Base-by-base conservation (phyloP, 2,113 vertebrate genomes). In the Pomatostomus ruficeps region DNA sequence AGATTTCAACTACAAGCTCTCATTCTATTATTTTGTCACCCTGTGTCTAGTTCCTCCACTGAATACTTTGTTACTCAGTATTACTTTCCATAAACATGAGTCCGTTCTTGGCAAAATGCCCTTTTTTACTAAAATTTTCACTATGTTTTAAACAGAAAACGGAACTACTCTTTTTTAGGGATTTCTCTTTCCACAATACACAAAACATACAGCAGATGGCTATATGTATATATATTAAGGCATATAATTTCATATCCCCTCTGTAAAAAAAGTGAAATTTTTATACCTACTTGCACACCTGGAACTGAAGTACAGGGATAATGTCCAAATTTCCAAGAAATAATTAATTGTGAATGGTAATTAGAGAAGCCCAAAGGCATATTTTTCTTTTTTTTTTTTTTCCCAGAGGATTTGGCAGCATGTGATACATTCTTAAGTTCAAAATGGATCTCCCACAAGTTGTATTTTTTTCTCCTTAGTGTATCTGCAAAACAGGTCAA, bases 401-500 rank as follows among this genome's bases (percentile, higher is more conserved):
- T 77, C 29, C 0, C 18, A 6, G 11, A 52, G 1, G 12, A 75
- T 52, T 76, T 90, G 29, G 5, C 23, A 54, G 23, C 19, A 57
- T 29, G 17, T 33, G 16, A 17, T 79, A 26, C 13, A 58, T 80
- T 42, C 15, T 23, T 33, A 49, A 6, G 6, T 49, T 86, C 23
- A 49, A 73, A 70, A 58, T 14, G 80, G 6, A 29, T 21, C 31
- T 82, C 20, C 33, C 10, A 12, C 1, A 8, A 52, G 18, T n/a
- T 72, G 21, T 3, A 20, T 49, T 70, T 91, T 91, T 12, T 45
- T 81, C 10, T 83, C 15, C 36, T 76, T n/a, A 73, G 16, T 3
- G 1, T n/a, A 38, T 45, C 49, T 73, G 20, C 29, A 79, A 72
- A 95, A 29, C 3, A 68, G 21, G 2, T 42, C 0, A 0, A 33